Evolutionary conservation across 2,113 vertebrate species (phyloP), one percentile per base, ranked within the genome.

Genomic region (Phalacrocorax aristotelis): DNA sequence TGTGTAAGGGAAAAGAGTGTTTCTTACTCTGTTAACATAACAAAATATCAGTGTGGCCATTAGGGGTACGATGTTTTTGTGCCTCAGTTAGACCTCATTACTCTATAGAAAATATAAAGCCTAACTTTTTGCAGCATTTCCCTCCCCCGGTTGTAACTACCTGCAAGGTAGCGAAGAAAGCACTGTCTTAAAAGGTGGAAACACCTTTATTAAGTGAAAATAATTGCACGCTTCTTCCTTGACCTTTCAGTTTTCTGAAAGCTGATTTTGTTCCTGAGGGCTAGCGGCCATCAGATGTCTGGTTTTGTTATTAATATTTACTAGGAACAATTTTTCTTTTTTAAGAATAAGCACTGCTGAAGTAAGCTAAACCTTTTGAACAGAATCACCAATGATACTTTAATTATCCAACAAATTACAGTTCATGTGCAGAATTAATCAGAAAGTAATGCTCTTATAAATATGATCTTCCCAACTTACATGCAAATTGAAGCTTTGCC

Each of bases 401-500:
- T 88, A 89, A 95, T 95, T 89, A 79, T 68, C 75, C 77, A 49
- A 88, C 90, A 64, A 89, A 95, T 97, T 86, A 83, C 49, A 66
- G 54, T 64, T 51, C 51, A 40, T 38, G 74, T 71, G 75, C 89
- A 93, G 93, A 95, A 96, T 95, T 88, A 96, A 95, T 76, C 21
- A 4, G 61, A 57, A 95, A 89, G 85, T 74, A 88, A 95, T 69
- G 48, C 26, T 83, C 27, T 93, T 80, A 96, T 87, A 93, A 68
- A 91, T n/a, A 54, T 2, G 25, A 55, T 54, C 42, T 95, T 90
- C 89, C 88, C 61, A 95, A 99, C 99, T 99, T 98, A 99, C 99
- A 99, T 97, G 99, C 99, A 98, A 99, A 99, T 82, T 98, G 98
- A 78, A 99, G 98, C 90, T 98, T 99, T 32, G 98, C 99, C 81